These are phyloP conservation scores for Scaeva pyrastri DNA, from an alignment of 2,888 invertebrate genomes.

Conservation along the genomic window DNA sequence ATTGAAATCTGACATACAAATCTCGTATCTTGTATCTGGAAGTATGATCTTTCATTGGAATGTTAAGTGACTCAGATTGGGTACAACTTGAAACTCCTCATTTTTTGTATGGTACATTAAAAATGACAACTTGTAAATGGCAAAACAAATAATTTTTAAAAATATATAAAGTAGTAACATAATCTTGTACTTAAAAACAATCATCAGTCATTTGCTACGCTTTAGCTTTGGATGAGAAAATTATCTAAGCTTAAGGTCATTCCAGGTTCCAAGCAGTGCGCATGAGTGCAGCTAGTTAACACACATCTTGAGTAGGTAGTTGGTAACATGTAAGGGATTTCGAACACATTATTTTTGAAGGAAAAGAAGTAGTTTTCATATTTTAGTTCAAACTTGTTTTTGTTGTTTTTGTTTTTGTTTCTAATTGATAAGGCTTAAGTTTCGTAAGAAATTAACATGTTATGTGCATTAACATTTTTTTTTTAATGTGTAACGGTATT, in stretches of 20 bases:
- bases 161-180: no score
- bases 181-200: no score
- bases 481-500: not conserved
- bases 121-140: constrained; percentile 17
- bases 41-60: not conserved
- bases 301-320: not conserved
- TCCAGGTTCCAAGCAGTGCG: not conserved
- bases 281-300: constrained; percentile 31
- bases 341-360: not conserved
- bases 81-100: not conserved
- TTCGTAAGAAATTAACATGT: constrained; percentile 16
- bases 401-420: no score
- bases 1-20: not conserved
- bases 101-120: constrained; percentile 26
- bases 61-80: constrained; percentile 40
- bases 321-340: not conserved
- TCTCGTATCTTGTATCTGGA: not conserved
- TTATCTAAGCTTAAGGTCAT: constrained; percentile 41
- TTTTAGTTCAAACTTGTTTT: not conserved
- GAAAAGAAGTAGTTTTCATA: not conserved
- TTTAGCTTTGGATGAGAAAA: constrained; percentile 16
- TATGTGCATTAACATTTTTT: no score
- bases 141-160: not conserved
- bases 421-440: constrained; percentile 3
- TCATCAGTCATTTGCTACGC: not conserved